Base-by-base conservation (phyloP, 92 coral and sea anemone genomes). In the Actinostola sp. region DNA sequence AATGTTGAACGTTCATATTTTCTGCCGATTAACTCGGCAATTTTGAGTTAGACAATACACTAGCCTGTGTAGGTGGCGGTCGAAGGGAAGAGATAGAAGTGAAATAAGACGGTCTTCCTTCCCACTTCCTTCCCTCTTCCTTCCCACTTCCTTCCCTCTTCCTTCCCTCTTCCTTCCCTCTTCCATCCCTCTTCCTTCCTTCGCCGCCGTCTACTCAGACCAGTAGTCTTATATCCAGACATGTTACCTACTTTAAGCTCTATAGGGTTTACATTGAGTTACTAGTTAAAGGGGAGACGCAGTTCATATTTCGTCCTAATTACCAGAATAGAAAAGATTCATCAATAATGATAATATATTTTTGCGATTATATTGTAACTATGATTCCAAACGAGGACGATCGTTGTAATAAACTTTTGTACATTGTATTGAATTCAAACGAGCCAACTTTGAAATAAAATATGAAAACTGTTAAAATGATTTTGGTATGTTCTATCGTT, bases 391-490 rank as follows among this genome's bases (percentile, higher is more conserved):
- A 43, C 48, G 33, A 25, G 52, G 57, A 48, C 34, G 41, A 51
- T 14, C 43, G 58, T 51, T 34, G 74, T 68, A 32, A 48, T 33
- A 63, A 61, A 49, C 32, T 64, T 75, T 63, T 75, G 72, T 75
- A 75, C 61, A 75, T 64, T 64, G 28, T 54, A 25, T 11, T 9
- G 27, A 67, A 67, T 48, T 51, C 61, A 64, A 68, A 29, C 77
- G 46, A 63, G 81, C 72, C 69, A 61, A 51, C 81, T 63, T 75
- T 75, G 62, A 48, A 75, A 75, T 75, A 75, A 75, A 75, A 75
- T 48, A 71, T 54, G 16, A 55, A 55, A 21, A 28, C n/a, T 67
- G 53, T 31, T 17, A 31, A 67, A 8, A 25, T 27, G 58, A 25
- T 3, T 48, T 29, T 15, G 11, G 19, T 4, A 38, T 39, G 53